Conservation (phyloP, 1,140 invertebrate genomes). For the Megathymus violae region DNA sequence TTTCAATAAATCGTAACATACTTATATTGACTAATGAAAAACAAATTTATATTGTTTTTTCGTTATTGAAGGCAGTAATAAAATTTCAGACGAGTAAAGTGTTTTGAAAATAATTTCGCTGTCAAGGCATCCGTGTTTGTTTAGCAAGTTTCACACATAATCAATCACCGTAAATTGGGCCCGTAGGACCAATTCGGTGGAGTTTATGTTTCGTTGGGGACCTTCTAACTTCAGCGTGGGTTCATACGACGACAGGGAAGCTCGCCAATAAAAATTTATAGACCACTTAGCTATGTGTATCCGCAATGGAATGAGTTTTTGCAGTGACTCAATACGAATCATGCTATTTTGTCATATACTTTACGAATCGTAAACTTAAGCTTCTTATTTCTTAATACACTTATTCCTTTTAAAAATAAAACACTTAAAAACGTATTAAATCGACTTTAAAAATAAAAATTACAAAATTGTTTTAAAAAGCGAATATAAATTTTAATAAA, state of each 20-base stretch:
- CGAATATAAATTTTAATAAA: too few species aligned
- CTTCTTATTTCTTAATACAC: background rate
- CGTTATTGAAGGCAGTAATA: too few species aligned
- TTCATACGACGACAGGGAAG: constrained; percentile 1
- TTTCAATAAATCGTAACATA: too few species aligned
- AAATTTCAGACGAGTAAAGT: too few species aligned
- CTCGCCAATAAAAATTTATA: constrained; percentile 4
- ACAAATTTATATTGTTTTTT: too few species aligned
- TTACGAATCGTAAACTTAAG: background rate
- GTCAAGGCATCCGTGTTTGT: background rate
- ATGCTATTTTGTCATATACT: background rate
- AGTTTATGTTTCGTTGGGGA: constrained; percentile 1
- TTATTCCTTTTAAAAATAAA: too few species aligned
- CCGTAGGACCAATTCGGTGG: background rate
- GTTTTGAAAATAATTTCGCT: background rate
- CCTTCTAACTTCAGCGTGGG: background rate
- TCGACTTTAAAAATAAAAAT: too few species aligned
- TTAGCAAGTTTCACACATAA: background rate
- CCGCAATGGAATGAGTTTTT: constrained; percentile 1
- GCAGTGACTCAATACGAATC: background rate
- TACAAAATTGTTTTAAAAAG: too few species aligned
- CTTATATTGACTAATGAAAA: too few species aligned
- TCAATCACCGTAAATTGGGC: background rate
- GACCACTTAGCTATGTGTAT: constrained; percentile 2
- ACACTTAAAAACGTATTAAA: too few species aligned